Percentiles rank a stretch among this genome's conserved stretches.
Evolutionary conservation across 2,888 invertebrate species (phyloP).

Genomic region (Brachyptera risi): DNA sequence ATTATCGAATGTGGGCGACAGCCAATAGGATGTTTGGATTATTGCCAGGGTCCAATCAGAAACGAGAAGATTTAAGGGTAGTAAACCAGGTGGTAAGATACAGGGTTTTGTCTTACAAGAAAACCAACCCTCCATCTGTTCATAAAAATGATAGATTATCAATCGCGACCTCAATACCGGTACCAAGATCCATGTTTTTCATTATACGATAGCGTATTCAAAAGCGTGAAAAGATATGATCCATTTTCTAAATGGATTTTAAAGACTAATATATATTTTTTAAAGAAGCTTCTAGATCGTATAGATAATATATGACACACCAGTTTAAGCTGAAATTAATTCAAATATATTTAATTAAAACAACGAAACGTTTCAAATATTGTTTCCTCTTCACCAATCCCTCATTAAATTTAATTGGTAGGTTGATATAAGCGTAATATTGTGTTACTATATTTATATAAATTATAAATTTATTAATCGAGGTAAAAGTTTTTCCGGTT

Average conservation of each 20-base stretch:
- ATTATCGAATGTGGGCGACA: not conserved
- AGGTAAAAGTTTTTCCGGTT: no score
- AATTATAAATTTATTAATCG: no score
- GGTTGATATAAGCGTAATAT: no score
- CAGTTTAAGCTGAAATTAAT: conserved; percentile 8
- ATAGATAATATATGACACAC: not conserved
- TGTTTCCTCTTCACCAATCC: not conserved
- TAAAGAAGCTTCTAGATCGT: not conserved
- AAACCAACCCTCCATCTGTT: conserved; percentile 13
- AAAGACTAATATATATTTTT: no score
- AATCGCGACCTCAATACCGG: not conserved
- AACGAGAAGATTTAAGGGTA: conserved; percentile 2
- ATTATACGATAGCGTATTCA: not conserved
- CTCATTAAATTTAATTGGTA: not conserved
- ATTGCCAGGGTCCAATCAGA: not conserved
- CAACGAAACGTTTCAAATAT: not conserved
- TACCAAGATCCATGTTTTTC: not conserved
- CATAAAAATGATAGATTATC: not conserved
- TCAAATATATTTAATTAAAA: not conserved
- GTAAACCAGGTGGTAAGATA: conserved; percentile 1
- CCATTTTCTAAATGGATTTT: conserved; percentile 9
- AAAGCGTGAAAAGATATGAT: not conserved
- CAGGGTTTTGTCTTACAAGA: not conserved
- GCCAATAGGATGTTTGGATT: not conserved
- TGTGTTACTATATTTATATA: no score